Percentiles rank a stretch among this genome's conserved stretches.
These are phyloP conservation scores for Archocentrus centrarchus DNA, from an alignment of 2,113 vertebrate species.

Conservation along the genomic window DNA sequence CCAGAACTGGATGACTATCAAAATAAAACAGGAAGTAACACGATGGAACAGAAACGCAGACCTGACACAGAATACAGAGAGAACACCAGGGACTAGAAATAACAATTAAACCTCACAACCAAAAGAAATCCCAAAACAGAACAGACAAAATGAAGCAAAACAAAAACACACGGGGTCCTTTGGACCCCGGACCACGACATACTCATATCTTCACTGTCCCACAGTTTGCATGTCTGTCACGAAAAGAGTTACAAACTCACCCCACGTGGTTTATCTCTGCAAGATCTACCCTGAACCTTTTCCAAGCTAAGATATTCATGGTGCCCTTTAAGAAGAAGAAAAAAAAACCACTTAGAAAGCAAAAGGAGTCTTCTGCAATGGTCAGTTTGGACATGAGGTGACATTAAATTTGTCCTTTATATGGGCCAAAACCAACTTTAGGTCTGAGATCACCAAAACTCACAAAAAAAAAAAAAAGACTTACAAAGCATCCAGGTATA, in stretches of 20 bases:
- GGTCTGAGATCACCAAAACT: conserved; percentile 47
- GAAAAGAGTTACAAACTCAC: not conserved
- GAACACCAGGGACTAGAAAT: no score
- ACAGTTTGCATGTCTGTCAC: not conserved
- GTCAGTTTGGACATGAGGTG: conserved; percentile 46
- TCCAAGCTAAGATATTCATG: conserved; percentile 11
- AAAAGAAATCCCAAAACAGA: no score
- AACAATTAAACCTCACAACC: no score
- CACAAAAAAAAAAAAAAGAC: no score
- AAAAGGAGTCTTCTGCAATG: conserved; percentile 16
- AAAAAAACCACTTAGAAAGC: conserved; percentile 2
- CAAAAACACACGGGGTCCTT: no score
- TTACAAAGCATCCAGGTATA: conserved; percentile 64
- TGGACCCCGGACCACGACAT: no score
- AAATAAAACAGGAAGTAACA: no score
- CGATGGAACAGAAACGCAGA: no score
- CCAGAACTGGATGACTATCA: no score
- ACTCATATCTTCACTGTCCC: not conserved
- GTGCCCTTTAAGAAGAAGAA: conserved; percentile 32
- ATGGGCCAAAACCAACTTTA: conserved; percentile 60
- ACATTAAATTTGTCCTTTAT: conserved; percentile 62
- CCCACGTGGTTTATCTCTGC: not conserved
- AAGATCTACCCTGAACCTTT: not conserved
- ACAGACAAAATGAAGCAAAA: no score
- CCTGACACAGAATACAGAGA: no score